These are phyloP conservation scores for Drosophila macrothrix DNA, from an alignment of 2,888 invertebrate species.

Conservation along the genomic window DNA sequence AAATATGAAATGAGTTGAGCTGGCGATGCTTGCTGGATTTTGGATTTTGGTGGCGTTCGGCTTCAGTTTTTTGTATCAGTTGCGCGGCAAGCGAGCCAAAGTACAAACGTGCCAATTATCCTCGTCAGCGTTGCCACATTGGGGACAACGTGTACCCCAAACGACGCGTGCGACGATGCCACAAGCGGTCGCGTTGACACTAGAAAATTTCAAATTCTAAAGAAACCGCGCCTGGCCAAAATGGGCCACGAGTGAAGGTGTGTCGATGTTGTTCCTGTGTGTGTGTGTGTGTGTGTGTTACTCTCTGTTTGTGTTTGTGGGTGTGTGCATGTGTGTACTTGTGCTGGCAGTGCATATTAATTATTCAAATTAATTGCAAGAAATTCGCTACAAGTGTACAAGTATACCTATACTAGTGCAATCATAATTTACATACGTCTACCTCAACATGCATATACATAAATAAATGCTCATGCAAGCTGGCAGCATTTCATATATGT, in stretches of 20 bases:
- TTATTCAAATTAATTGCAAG: conserved; percentile 77
- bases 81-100: conserved; percentile 68
- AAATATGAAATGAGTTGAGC: conserved; percentile 35
- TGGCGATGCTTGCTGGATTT: conserved; percentile 41
- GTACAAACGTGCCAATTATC: conserved; percentile 72
- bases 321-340: conserved; percentile 33
- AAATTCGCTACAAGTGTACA: conserved; percentile 56
- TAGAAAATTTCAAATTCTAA: conserved; percentile 66
- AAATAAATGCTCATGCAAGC: conserved; percentile 3
- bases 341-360: conserved; percentile 66
- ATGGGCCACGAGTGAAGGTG: conserved; percentile 77
- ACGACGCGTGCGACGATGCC: conserved; percentile 47
- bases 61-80: conserved; percentile 60
- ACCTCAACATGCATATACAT: conserved; percentile 2
- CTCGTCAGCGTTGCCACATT: conserved; percentile 43
- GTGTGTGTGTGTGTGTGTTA: not conserved
- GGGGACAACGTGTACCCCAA: conserved; percentile 47
- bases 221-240: conserved; percentile 63
- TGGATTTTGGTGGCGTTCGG: conserved; percentile 37
- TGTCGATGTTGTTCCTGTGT: conserved; percentile 48
- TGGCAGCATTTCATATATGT: conserved; percentile 14
- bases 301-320: not conserved
- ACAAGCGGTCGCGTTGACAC: conserved; percentile 59
- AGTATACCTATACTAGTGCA: not conserved
- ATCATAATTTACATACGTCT: conserved; percentile 23